phyloP scores from a whole-genome alignment of 2,797 vertebrate genomes.

The Acanthiza pusilla region DNA sequence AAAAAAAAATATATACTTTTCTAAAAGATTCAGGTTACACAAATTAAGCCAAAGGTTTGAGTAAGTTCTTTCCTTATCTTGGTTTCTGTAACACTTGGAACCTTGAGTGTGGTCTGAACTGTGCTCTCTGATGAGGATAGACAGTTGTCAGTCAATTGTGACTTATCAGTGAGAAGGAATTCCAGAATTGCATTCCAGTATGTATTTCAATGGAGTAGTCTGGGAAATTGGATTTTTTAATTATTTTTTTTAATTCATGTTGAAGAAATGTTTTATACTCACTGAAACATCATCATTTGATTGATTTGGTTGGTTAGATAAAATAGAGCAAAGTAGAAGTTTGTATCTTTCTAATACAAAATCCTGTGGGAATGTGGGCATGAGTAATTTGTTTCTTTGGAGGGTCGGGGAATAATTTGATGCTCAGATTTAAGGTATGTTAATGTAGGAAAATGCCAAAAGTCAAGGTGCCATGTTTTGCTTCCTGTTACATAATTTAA shows the following conservation, averaged over 20 bases:
- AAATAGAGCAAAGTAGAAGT: background rate
- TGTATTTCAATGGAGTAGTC: background rate
- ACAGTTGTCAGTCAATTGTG: background rate
- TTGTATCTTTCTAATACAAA: background rate
- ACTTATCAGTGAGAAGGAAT: background rate
- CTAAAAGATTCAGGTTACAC: background rate
- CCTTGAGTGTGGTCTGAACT: background rate
- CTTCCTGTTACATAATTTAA: background rate
- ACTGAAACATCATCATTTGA: background rate
- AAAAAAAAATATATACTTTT: background rate
- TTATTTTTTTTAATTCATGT: background rate
- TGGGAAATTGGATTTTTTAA: background rate
- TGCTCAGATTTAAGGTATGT: background rate
- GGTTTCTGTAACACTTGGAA: background rate
- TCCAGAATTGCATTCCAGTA: background rate
- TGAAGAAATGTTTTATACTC: background rate
- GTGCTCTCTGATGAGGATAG: background rate
- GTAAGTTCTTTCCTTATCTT: background rate
- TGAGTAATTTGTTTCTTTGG: background rate
- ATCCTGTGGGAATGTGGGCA: background rate
- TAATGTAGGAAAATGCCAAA: background rate
- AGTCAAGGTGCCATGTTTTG: background rate
- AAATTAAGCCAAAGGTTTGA: background rate
- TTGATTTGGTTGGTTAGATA: background rate
- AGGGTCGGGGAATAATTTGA: background rate